phyloP scores from a whole-genome alignment of 2,888 invertebrate genomes.

The Lasioglossum calceatum region DNA sequence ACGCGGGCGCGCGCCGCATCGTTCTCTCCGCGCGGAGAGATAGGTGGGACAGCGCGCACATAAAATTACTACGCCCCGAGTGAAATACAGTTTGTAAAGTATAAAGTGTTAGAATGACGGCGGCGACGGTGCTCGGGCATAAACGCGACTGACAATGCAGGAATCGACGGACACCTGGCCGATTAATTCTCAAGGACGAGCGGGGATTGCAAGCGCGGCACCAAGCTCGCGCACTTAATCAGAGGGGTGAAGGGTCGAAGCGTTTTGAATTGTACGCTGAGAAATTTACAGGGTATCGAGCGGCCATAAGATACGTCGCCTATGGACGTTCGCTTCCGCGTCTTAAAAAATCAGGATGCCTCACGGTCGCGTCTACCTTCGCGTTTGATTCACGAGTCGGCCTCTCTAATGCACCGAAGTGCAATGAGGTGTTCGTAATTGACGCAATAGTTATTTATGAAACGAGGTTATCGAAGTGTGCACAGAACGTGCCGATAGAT shows the following conservation, averaged over 20 bases:
- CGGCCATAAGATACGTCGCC: neutral
- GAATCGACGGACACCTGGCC: constrained; percentile 50
- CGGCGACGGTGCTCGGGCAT: constrained; percentile 6
- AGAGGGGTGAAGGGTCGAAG: constrained; percentile 12
- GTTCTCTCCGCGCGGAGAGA: constrained; percentile 46
- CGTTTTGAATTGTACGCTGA: neutral
- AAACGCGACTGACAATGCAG: constrained; percentile 36
- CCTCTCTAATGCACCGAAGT: neutral
- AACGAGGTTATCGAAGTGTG: neutral
- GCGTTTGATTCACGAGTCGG: neutral
- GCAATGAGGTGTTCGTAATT: neutral
- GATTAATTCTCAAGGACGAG: constrained; percentile 50
- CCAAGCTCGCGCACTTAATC: constrained; percentile 13
- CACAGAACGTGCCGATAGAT: neutral
- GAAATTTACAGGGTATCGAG: neutral
- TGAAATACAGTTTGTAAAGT: constrained; percentile 70
- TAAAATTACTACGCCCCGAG: constrained; percentile 66
- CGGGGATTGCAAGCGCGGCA: neutral
- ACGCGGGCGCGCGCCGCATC: constrained; percentile 29
- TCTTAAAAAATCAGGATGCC: neutral
- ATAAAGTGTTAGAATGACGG: constrained; percentile 62
- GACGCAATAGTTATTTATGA: neutral
- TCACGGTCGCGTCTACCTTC: neutral
- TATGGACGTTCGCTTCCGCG: neutral
- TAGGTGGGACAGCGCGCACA: constrained; percentile 65